Base-by-base conservation (phyloP, 2,888 invertebrate genomes). In the Acholoe squamosa region DNA sequence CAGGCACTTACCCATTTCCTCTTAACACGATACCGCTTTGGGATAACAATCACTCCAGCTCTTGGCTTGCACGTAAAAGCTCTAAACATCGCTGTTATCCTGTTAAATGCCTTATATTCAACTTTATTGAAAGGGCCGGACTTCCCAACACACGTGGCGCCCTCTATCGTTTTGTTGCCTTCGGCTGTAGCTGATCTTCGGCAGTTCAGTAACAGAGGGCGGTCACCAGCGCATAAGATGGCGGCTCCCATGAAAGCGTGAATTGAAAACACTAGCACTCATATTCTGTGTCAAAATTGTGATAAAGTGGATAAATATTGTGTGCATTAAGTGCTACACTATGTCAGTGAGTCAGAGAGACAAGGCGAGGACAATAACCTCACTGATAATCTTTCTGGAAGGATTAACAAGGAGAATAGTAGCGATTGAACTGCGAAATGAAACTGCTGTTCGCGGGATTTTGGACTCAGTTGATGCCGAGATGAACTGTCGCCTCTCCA, bases 391-490 rank as follows among this genome's bases (percentile, higher is more conserved):
- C 91, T 91, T 95, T 25, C 88, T 95, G 28, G 94, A 94, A 91
- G 93, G 93, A 25, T 84, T 94, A 12, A 93, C 94, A 90, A 94
- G 94, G 43, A 91, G 91, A 43, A 90, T 86, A 33, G 94, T 94
- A n/a, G 93, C 93, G 0, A 93, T 95, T 1, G 95, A 95, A 92
- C 92, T 95, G 34, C 91, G 94, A 71, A 94, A 94, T 92, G 94
- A 95, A 84, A 93, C 91, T 88, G 90, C 92, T 43, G 93, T 94
- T 0, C 93, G 89, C 16, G 95, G 95, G 0, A 89, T 33, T 22
- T 92, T 95, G 43, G 92, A 92, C 43, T 34, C 92, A 54, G 94
- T 94, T 7, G 94, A 94, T 91, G 93, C 92, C 7, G 93, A 90
- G 77, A 94, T 95, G 94, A 94, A 94, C 91, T 91, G 94, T 1